These are phyloP conservation scores for Apaloderma vittatum DNA, from an alignment of 2,113 vertebrate species.

Conservation along the genomic window DNA sequence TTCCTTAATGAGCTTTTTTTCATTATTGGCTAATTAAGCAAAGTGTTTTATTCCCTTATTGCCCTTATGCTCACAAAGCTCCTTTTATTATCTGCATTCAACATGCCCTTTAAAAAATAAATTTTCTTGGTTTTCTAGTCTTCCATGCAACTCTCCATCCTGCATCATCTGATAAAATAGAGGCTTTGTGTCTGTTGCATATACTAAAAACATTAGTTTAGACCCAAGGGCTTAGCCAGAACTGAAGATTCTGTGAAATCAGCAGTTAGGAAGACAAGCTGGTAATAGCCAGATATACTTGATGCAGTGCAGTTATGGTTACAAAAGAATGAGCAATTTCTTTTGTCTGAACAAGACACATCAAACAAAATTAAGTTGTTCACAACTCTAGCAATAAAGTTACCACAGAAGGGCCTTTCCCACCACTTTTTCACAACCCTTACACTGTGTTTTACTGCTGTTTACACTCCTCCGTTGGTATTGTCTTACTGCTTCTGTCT, in stretches of 20 bases:
- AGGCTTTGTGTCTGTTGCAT: not conserved
- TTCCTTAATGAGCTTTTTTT: not conserved
- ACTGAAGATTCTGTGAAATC: not conserved
- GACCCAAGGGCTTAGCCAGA: not conserved
- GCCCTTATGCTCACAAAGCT: not conserved
- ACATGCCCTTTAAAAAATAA: not conserved
- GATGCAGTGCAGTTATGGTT: not conserved
- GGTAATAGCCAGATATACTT: not conserved
- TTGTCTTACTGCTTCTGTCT: not conserved
- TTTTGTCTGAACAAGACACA: not conserved
- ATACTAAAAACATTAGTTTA: not conserved
- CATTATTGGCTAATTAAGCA: slow-evolving; percentile 5
- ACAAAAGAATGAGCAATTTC: not conserved
- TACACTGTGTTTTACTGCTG: not conserved
- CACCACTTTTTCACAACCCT: not conserved
- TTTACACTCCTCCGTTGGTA: not conserved
- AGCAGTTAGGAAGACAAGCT: not conserved
- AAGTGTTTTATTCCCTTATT: not conserved
- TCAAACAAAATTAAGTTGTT: not conserved
- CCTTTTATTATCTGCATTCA: not conserved
- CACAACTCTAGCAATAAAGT: not conserved
- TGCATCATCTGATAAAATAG: not conserved
- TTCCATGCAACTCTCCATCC: not conserved
- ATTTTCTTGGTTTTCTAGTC: not conserved
- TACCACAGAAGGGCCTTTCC: not conserved